Percentiles rank a stretch among this genome's conserved stretches.
Evolutionary conservation across 2,888 invertebrate species (phyloP).

Genomic region (Meghimatium bilineatum): DNA sequence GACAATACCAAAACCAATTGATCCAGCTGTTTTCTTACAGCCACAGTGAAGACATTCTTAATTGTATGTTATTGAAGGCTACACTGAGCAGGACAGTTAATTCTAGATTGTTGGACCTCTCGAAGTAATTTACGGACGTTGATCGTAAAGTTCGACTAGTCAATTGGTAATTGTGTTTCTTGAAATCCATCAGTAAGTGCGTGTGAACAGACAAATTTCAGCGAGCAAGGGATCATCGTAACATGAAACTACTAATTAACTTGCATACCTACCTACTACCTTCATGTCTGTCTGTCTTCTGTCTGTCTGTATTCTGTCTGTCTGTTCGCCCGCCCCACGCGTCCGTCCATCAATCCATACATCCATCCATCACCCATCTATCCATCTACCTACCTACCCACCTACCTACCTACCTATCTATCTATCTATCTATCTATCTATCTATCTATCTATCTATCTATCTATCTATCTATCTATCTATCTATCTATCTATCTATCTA

Average conservation of each 20-base stretch:
- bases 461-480: constrained; percentile 23
- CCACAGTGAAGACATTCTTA: neutral
- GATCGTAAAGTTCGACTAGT: neutral
- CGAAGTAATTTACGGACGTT: neutral
- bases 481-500: constrained; percentile 23
- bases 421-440: constrained; percentile 14
- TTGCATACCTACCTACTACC: no score
- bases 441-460: constrained; percentile 23
- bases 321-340: neutral
- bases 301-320: neutral
- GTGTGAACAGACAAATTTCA: neutral
- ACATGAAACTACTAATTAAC: no score
- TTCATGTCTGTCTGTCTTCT: no score
- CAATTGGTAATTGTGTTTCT: neutral
- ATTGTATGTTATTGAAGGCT: neutral
- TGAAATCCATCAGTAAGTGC: neutral
- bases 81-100: neutral
- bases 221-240: no score
- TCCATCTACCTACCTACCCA: no score
- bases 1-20: neutral
- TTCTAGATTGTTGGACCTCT: neutral
- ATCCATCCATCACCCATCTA: no score
- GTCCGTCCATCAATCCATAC: no score
- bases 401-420: no score
- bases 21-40: neutral